Conservation (phyloP, 2,888 invertebrate genomes). For the Drosophila seclusa region DNA sequence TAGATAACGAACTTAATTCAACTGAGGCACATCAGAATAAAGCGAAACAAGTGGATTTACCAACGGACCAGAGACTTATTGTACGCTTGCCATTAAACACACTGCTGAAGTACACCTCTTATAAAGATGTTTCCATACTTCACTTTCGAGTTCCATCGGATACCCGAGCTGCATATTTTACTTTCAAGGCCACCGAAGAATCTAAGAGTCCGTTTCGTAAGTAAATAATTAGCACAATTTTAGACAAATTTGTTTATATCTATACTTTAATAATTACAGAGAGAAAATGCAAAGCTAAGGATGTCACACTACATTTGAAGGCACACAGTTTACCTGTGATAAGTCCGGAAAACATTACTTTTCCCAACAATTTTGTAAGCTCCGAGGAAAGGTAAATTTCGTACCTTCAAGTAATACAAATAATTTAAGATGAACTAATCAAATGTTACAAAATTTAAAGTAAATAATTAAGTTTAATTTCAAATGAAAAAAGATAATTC, state of each 20-base stretch:
- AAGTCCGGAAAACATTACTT: slow-evolving; percentile 91
- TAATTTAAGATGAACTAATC: background rate
- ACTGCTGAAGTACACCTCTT: slow-evolving; percentile 86
- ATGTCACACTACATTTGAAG: slow-evolving; percentile 90
- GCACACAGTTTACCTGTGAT: slow-evolving; percentile 93
- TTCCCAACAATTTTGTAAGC: slow-evolving; percentile 88
- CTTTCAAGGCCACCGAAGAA: slow-evolving; percentile 85
- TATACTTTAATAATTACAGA: slow-evolving; percentile 71
- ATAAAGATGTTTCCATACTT: slow-evolving; percentile 87
- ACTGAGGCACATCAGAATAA: slow-evolving; percentile 66
- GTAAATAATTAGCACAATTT: slow-evolving; percentile 45
- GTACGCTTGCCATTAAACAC: slow-evolving; percentile 85
- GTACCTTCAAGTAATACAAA: background rate
- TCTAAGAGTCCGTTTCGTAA: slow-evolving; percentile 85
- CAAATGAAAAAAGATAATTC: background rate
- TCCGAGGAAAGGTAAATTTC: slow-evolving; percentile 83
- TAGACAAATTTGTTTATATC: too few species aligned
- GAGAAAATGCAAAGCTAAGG: slow-evolving; percentile 87
- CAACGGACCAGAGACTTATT: slow-evolving; percentile 80
- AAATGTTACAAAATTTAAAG: background rate
- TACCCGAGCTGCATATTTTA: slow-evolving; percentile 85
- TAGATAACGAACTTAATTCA: slow-evolving; percentile 57
- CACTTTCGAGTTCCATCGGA: slow-evolving; percentile 87
- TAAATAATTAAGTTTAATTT: background rate
- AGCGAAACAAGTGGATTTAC: slow-evolving; percentile 71